A percentile compares a stretch with the other conserved stretches of the same genome.
Conservation (phyloP, 2,888 invertebrate genomes). For the Xylocampa areola region DNA sequence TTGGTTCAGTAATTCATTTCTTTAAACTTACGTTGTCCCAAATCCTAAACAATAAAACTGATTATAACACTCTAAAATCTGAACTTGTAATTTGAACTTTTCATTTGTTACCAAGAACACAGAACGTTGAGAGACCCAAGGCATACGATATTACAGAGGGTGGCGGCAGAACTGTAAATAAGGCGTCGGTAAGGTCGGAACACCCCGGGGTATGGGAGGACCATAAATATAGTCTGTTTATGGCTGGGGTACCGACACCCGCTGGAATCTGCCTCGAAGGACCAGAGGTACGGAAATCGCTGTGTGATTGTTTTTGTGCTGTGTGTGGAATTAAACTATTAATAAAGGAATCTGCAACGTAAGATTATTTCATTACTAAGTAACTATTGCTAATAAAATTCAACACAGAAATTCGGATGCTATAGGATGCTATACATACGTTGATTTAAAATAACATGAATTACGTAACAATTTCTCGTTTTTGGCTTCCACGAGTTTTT, state of each 20-base stretch:
- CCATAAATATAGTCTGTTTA: slow-evolving; percentile 53
- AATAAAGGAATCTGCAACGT: neutral
- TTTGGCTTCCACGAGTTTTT: too few species aligned
- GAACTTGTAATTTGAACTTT: slow-evolving; percentile 25
- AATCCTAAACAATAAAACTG: too few species aligned
- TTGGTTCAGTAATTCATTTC: too few species aligned
- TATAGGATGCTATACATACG: too few species aligned
- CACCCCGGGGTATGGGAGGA: slow-evolving; percentile 11
- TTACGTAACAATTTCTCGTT: too few species aligned
- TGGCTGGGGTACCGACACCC: slow-evolving; percentile 16
- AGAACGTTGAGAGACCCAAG: neutral
- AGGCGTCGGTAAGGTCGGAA: slow-evolving; percentile 6
- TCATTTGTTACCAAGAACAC: slow-evolving; percentile 15
- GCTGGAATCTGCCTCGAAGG: slow-evolving; percentile 28
- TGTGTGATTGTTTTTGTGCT: neutral
- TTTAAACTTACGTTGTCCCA: too few species aligned
- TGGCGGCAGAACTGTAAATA: slow-evolving; percentile 21
- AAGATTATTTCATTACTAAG: too few species aligned
- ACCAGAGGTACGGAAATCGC: slow-evolving; percentile 17
- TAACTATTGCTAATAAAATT: too few species aligned
- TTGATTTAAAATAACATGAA: too few species aligned
- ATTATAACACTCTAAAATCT: neutral
- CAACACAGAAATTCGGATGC: too few species aligned
- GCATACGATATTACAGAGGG: neutral
- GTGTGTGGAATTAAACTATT: slow-evolving; percentile 21